Evolutionary conservation across 2,888 invertebrate genomes (phyloP), one percentile per base, ranked within the genome.

Genomic region (Tuberolachnus salignus): DNA sequence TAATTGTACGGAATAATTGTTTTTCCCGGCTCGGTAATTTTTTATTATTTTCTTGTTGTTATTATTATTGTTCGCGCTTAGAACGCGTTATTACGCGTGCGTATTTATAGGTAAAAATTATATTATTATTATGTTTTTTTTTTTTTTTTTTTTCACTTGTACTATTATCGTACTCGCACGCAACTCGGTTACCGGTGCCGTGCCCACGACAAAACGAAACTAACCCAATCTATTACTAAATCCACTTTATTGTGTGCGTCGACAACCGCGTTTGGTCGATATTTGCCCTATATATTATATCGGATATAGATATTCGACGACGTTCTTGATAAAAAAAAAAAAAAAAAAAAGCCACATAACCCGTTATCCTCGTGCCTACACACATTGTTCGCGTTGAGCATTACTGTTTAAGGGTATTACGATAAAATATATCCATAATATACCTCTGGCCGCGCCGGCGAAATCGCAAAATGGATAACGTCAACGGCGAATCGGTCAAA

Each of bases 231-330:
- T 44, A n/a, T 1, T 69, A 23, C 23, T 26, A 26, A 34, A n/a
- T n/a, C n/a, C n/a, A 26, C 13, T n/a, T n/a, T n/a, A n/a, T n/a
- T 34, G n/a, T 26, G 10, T 3, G n/a, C 59, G 46, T 26, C 21
- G n/a, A 21, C 44, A 0, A 23, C n/a, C n/a, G n/a, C 21, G 73
- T 73, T 73, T 73, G 73, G 3, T 73, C 73, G 53, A 73, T 73
- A 73, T 23, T 73, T 51, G 53, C 9, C 63, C 73, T 64, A 73
- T 13, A 53, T 69, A 67, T 1, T 21, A 26, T 9, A 44, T 57
- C 19, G 16, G 26, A 44, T 21, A 19, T n/a, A 19, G 6, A 8
- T 42, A 19, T 59, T 51, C 16, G 21, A 53, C 1, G n/a, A 34
- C 34, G 6, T 34, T 34, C 34, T 34, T 34, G 34, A 6, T 34